Conservation (phyloP, 1,140 invertebrate species). For the Cydia splendana region DNA sequence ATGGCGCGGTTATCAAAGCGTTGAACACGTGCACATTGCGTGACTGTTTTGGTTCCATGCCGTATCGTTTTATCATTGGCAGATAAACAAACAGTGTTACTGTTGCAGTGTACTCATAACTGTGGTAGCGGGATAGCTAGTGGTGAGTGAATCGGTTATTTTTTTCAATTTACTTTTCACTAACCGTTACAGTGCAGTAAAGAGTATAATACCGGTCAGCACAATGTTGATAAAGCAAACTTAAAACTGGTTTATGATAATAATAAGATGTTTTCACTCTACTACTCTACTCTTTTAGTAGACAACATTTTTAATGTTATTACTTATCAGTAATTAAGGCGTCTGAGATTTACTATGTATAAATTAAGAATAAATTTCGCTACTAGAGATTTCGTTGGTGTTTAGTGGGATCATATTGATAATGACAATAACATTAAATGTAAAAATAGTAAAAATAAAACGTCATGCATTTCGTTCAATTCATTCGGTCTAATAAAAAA, state of each 20-base stretch:
- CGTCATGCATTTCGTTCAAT: background rate
- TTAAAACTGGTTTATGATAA: background rate
- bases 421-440: no score
- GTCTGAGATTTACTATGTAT: background rate
- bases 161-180: background rate
- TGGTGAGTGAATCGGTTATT: conserved; percentile 12
- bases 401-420: background rate
- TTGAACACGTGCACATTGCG: background rate
- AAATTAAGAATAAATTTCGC: background rate
- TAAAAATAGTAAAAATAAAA: background rate
- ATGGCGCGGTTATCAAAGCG: conserved; percentile 14
- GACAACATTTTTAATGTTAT: background rate
- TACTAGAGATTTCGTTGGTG: background rate
- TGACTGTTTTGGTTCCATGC: conserved; percentile 25
- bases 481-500: background rate
- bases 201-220: background rate
- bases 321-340: background rate
- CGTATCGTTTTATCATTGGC: conserved; percentile 22
- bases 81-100: conserved; percentile 13
- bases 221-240: background rate
- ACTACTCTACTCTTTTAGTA: background rate
- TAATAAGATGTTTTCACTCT: background rate
- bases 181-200: background rate
- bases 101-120: conserved; percentile 9
- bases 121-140: background rate